Base-by-base conservation (phyloP, 2,797 vertebrate species). In the Coregonus suidteri region DNA sequence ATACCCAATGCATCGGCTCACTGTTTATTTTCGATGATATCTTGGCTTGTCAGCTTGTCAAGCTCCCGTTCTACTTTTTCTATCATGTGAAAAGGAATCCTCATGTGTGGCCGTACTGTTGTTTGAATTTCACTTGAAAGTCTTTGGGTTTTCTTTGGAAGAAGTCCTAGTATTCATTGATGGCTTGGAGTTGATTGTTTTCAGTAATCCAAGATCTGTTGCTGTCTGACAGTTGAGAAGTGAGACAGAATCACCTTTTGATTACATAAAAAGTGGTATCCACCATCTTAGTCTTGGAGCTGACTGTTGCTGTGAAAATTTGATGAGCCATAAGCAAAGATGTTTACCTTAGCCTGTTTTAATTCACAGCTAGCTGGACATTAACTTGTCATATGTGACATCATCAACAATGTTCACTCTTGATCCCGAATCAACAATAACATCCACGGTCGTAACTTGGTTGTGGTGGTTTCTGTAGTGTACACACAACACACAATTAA, bases 201-300 rank as follows among this genome's bases (percentile, higher is more conserved):
- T 54, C 35, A 79, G 56, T 20, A 70, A 35, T 4, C 73, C 67
- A 20, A 75, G 41, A n/a, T 79, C 56, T n/a, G 6, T 31, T 34
- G 75, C 75, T 56, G 75, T 77, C 11, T 59, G 4, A 13, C 70
- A 71, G 75, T 31, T 47, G 13, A 71, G 34, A 35, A 75, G 20
- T 11, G 35, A 52, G 25, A 7, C 3, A 4, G 35, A n/a, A 37
- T 15, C 30, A n/a, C 53, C 73, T 51, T 65, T 20, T 25, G 1
- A 75, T 5, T 6, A 65, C 74, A 15, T 72, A 41, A 41, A 66
- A 71, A 3, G 13, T 65, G 9, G 20, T 15, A 14, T 25, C 1
- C 15, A 52, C 30, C 7, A 25, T 30, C 7, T 3, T 70, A 4
- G 53, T 16, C 15, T 52, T 67, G 1, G 41, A 25, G n/a, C 52